These are phyloP conservation scores for Drosophila azteca DNA, from an alignment of 1,140 invertebrate genomes.

Conservation along the genomic window DNA sequence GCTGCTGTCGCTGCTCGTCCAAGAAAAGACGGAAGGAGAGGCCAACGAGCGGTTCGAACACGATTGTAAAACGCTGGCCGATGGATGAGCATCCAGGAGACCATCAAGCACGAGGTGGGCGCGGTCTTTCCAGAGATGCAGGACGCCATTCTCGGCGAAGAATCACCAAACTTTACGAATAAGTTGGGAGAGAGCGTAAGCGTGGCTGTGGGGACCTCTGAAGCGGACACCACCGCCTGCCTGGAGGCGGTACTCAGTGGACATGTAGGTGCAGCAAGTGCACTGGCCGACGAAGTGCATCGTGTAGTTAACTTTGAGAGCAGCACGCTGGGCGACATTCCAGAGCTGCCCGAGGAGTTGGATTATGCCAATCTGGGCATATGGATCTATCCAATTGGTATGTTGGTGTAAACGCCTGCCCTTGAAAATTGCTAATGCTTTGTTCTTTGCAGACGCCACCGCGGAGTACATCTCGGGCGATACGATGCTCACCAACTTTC, in stretches of 20 bases:
- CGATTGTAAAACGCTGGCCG: constrained; percentile 93
- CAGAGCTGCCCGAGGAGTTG: constrained; percentile 66
- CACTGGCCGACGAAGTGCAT: constrained; percentile 92
- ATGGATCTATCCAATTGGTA: constrained; percentile 98
- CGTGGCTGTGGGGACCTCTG: constrained; percentile 87
- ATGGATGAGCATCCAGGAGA: constrained; percentile 93
- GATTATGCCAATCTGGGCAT: constrained; percentile 87
- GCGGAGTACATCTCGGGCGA: constrained; percentile 93
- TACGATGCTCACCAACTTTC: constrained; percentile 78
- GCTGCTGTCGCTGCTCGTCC: constrained; percentile 89
- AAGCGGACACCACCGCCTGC: constrained; percentile 87
- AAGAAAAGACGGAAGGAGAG: constrained; percentile 87
- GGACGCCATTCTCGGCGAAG: constrained; percentile 92
- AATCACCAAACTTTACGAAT: constrained; percentile 92
- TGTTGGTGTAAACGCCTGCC: constrained; percentile 4
- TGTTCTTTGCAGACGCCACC: constrained; percentile 90
- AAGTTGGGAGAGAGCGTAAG: constrained; percentile 88
- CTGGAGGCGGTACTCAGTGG: constrained; percentile 89
- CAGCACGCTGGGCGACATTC: constrained; percentile 71
- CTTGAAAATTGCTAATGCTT: not conserved
- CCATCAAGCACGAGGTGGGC: constrained; percentile 89
- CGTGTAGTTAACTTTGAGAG: constrained; percentile 84
- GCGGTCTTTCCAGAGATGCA: constrained; percentile 90
- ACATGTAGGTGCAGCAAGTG: constrained; percentile 86
- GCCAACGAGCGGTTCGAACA: constrained; percentile 89